Evolutionary conservation across 2,113 vertebrate species (phyloP), one percentile per base, ranked within the genome.

Genomic region (Lycaon pictus): DNA sequence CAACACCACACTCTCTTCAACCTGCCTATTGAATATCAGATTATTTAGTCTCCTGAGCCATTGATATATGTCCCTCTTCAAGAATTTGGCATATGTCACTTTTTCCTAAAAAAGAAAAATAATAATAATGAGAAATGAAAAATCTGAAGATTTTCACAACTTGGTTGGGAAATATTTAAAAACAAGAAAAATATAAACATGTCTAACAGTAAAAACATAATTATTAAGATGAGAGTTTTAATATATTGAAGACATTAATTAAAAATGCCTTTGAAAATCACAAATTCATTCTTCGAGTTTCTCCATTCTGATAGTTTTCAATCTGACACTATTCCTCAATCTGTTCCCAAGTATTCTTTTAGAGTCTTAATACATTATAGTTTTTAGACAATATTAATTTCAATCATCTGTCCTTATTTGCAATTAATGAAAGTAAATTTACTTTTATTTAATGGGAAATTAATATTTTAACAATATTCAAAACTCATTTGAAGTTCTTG

Each of bases 391-490:
- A 11, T 7, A 35, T 20, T 62, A n/a, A 89, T 71, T 79, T 69
- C 82, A 93, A 51, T 43, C 48, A 11, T 48, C 9, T 63, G 9
- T 48, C 29, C 94, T 97, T 72, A 53, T 79, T 71, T 83, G 60
- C 95, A 29, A 3, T 87, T 65, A 83, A 43, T 53, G 29, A 56
- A 97, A 58, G 7, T 53, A 13, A 72, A 67, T 69, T 83, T 7
- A 29, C 0, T 62, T 67, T 93, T 79, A 91, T 69, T 79, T 37
- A 82, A 67, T 86, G 63, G 87, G 13, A 83, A 83, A 85, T 92
- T 56, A 86, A 74, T 86, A 90, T 58, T 22, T 91, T 89, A 77
- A 10, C 9, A 93, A 93, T 53, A 76, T 83, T 76, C 6, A 97
- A 87, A 90, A 62, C 8, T 58, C 72, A 2, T 48, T 89, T 76